These are phyloP conservation scores for Homalodisca vitripennis DNA, from an alignment of 1,140 invertebrate species.

Conservation along the genomic window DNA sequence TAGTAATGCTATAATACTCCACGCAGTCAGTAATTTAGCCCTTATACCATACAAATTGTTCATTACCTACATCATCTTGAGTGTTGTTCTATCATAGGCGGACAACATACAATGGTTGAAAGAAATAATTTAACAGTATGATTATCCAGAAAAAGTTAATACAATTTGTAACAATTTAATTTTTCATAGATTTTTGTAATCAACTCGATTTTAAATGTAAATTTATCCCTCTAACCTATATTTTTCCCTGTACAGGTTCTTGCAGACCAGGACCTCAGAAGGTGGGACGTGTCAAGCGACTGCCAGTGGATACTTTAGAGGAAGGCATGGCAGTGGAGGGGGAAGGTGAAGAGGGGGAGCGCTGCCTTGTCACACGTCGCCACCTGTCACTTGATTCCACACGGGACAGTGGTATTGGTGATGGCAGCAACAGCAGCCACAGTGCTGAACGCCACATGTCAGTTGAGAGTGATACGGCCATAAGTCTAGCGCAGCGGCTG, in stretches of 20 bases:
- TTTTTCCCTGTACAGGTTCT: background rate
- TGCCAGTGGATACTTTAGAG: conserved; percentile 20
- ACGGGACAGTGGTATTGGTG: conserved; percentile 42
- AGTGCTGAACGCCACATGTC: conserved; percentile 38
- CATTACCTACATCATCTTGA: too few species aligned
- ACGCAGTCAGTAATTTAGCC: too few species aligned
- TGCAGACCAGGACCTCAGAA: background rate
- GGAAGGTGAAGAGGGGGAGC: conserved; percentile 6
- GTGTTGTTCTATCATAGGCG: too few species aligned
- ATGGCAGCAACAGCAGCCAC: conserved; percentile 39
- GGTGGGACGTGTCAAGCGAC: background rate
- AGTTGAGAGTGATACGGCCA: conserved; percentile 43
- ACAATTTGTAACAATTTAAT: too few species aligned
- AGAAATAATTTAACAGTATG: too few species aligned
- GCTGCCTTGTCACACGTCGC: conserved; percentile 27
- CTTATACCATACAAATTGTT: too few species aligned
- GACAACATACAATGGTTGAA: too few species aligned
- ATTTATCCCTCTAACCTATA: too few species aligned
- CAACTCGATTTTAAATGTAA: too few species aligned
- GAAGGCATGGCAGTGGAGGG: conserved; percentile 18
- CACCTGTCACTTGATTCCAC: conserved; percentile 43
- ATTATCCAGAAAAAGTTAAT: too few species aligned
- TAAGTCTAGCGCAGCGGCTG: conserved; percentile 59
- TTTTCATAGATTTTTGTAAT: too few species aligned
- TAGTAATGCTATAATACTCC: too few species aligned